A percentile compares a stretch with the other conserved stretches of the same genome.
phyloP scores from a whole-genome alignment of 2,113 vertebrate genomes.

The Hippocampus barbouri region DNA sequence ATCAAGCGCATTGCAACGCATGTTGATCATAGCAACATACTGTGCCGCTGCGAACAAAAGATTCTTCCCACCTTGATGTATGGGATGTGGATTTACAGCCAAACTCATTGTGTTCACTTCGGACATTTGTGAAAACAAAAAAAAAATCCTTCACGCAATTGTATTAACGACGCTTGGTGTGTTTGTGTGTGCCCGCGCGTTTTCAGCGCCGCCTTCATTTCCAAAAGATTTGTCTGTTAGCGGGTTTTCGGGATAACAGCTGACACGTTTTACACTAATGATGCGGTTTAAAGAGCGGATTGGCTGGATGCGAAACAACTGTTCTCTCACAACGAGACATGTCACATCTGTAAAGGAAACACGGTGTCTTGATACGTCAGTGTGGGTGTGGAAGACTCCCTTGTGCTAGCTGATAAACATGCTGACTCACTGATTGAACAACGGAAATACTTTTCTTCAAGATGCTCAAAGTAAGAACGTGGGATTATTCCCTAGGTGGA shows the following conservation, averaged over 20 bases:
- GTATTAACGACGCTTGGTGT: too few relatives aligned
- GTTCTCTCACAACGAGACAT: slow-evolving; percentile 16
- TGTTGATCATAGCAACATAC: too few relatives aligned
- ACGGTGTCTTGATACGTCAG: slow-evolving; percentile 19
- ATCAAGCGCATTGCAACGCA: too few relatives aligned
- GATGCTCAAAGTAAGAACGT: neutral
- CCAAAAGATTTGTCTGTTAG: neutral
- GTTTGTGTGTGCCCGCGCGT: neutral
- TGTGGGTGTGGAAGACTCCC: slow-evolving; percentile 34
- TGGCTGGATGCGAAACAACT: slow-evolving; percentile 38
- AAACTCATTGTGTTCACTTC: too few relatives aligned
- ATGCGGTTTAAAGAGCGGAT: slow-evolving; percentile 20
- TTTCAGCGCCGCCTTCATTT: neutral
- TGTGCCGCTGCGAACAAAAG: too few relatives aligned
- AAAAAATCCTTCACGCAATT: too few relatives aligned
- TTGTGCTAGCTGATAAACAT: slow-evolving; percentile 36
- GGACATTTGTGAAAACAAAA: too few relatives aligned
- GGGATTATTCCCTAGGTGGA: neutral
- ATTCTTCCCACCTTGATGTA: too few relatives aligned
- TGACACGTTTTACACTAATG: slow-evolving; percentile 43
- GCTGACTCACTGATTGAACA: slow-evolving; percentile 5
- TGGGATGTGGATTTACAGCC: too few relatives aligned
- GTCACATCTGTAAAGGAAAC: slow-evolving; percentile 22
- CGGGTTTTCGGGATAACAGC: slow-evolving; percentile 27
- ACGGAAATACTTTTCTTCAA: neutral